Percentiles rank a stretch among this genome's conserved stretches.
These are phyloP conservation scores for Cryptoleucopteryx plumbea DNA, from an alignment of 2,113 vertebrate genomes.

Conservation along the genomic window DNA sequence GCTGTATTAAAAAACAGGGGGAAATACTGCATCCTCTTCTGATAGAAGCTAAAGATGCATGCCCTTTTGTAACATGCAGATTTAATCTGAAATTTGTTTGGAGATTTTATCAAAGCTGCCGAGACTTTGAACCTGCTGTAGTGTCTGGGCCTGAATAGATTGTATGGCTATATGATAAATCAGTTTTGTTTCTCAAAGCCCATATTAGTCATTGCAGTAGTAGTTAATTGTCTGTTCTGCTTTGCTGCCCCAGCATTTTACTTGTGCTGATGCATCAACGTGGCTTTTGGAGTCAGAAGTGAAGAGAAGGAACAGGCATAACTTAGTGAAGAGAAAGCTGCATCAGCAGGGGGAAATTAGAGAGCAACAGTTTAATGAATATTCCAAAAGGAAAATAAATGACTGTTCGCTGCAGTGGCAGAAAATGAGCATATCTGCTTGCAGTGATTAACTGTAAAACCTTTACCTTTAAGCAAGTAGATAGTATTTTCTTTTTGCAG, in stretches of 20 bases:
- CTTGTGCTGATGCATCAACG: background rate
- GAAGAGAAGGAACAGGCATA: background rate
- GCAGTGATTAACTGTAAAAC: background rate
- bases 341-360: background rate
- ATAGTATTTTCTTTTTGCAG: background rate
- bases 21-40: background rate
- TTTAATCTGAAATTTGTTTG: background rate
- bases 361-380: background rate
- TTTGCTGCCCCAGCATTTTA: background rate
- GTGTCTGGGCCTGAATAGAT: background rate
- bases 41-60: background rate
- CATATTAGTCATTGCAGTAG: background rate
- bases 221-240: background rate
- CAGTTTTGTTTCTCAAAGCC: background rate
- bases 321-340: background rate
- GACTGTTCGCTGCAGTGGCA: background rate
- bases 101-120: background rate
- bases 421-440: background rate
- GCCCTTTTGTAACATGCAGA: background rate
- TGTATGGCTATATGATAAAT: background rate
- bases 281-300: background rate
- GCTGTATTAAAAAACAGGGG: background rate
- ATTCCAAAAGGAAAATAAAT: background rate
- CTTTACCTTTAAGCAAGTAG: background rate
- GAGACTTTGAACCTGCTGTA: background rate